Percentiles rank a stretch among this genome's conserved stretches.
Evolutionary conservation across 2,113 vertebrate genomes (phyloP).

Genomic region (Pipa parva): DNA sequence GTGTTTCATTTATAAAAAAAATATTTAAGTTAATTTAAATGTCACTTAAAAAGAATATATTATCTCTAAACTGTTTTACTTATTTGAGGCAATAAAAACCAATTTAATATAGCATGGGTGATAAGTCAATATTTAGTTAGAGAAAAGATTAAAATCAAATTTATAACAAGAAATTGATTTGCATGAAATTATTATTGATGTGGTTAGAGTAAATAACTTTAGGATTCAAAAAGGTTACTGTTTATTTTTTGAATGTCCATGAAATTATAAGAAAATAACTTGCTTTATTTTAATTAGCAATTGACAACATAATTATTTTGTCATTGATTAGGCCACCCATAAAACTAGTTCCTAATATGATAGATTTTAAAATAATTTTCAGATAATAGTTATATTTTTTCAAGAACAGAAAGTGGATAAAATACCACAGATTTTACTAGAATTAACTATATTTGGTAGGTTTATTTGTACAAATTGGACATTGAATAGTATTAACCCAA

Average conservation of each 20-base stretch:
- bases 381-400: no score
- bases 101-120: background rate
- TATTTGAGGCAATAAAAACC: slow-evolving; percentile 9
- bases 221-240: background rate
- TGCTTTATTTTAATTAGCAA: slow-evolving; percentile 27
- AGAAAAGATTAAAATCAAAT: slow-evolving; percentile 8
- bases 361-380: slow-evolving; percentile 6
- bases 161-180: slow-evolving; percentile 36
- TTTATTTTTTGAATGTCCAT: slow-evolving; percentile 16
- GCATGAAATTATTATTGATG: slow-evolving; percentile 32
- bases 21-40: slow-evolving; percentile 24
- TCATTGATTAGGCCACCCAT: slow-evolving; percentile 5
- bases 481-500: no score
- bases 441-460: no score
- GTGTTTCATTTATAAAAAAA: slow-evolving; percentile 29
- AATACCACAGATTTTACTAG: no score
- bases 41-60: slow-evolving; percentile 10
- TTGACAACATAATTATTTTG: slow-evolving; percentile 20
- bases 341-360: slow-evolving; percentile 4
- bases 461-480: no score
- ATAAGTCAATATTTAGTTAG: slow-evolving; percentile 7
- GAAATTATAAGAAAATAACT: slow-evolving; percentile 29
- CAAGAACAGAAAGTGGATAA: no score
- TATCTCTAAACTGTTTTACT: slow-evolving; percentile 1
- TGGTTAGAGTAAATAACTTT: background rate